Percentiles rank a stretch among this genome's conserved stretches.
These are phyloP conservation scores for Heterocephalus glaber DNA, from an alignment of 2,113 vertebrate species.

Conservation along the genomic window DNA sequence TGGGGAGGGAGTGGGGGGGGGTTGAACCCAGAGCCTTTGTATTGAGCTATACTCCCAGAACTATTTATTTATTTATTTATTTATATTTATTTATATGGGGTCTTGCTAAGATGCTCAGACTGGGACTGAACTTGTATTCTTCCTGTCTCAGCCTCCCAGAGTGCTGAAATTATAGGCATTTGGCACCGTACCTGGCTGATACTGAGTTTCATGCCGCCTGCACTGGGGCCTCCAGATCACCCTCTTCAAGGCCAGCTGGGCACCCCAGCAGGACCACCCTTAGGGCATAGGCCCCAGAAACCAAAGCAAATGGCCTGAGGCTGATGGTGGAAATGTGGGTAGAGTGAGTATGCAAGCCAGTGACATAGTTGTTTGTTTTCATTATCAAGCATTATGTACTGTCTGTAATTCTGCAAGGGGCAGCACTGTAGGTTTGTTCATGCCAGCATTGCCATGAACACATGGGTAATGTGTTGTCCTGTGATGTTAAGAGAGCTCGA, in stretches of 20 bases:
- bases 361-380: neutral
- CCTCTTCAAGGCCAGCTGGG: neutral
- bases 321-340: neutral
- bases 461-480: neutral
- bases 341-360: neutral
- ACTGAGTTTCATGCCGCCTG: too few relatives aligned
- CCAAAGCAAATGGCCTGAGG: neutral
- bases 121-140: neutral
- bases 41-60: neutral
- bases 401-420: neutral
- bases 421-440: neutral
- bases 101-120: neutral
- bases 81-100: neutral
- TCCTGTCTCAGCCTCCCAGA: neutral
- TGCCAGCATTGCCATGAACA: too few relatives aligned
- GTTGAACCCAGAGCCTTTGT: neutral
- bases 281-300: neutral
- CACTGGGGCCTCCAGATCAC: neutral
- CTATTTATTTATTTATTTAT: neutral
- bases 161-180: neutral
- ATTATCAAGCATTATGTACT: too few relatives aligned
- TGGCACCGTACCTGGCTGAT: neutral
- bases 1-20: too few relatives aligned
- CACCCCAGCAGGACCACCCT: neutral
- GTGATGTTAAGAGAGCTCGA: neutral